Evolutionary conservation across 2,888 invertebrate species (phyloP).

Genomic region (Odontothrips loti): DNA sequence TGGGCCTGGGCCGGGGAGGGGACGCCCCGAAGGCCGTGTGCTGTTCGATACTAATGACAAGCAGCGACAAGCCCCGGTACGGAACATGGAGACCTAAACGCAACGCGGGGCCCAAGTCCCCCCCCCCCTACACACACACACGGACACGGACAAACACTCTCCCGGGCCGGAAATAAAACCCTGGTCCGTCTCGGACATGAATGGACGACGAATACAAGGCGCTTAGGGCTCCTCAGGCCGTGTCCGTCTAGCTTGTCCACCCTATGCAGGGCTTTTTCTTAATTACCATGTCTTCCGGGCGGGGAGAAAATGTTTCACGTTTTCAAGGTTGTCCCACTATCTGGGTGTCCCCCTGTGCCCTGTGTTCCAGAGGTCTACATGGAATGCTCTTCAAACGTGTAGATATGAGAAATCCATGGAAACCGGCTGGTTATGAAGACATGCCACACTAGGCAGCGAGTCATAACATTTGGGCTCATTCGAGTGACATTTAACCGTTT

Average conservation of each 20-base stretch:
- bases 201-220: conserved; percentile 17
- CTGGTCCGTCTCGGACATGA: neutral
- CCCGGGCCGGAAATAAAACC: neutral
- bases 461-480: no score
- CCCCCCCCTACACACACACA: no score
- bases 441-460: neutral
- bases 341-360: no score
- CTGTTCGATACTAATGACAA: conserved; percentile 6
- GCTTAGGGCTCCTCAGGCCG: neutral
- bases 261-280: neutral
- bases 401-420: no score
- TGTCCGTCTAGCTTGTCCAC: neutral
- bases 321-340: no score
- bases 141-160: neutral
- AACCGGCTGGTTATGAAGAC: no score
- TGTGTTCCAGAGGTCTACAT: no score
- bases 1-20: neutral
- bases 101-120: neutral
- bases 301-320: neutral
- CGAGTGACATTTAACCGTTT: no score
- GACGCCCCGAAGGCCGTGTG: neutral
- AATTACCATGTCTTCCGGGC: conserved; percentile 11
- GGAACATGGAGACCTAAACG: neutral
- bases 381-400: no score
- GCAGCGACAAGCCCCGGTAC: neutral